Percentiles rank a stretch among this genome's conserved stretches.
Evolutionary conservation across 2,797 vertebrate genomes (phyloP).

Genomic region (Champsocephalus gunnari): DNA sequence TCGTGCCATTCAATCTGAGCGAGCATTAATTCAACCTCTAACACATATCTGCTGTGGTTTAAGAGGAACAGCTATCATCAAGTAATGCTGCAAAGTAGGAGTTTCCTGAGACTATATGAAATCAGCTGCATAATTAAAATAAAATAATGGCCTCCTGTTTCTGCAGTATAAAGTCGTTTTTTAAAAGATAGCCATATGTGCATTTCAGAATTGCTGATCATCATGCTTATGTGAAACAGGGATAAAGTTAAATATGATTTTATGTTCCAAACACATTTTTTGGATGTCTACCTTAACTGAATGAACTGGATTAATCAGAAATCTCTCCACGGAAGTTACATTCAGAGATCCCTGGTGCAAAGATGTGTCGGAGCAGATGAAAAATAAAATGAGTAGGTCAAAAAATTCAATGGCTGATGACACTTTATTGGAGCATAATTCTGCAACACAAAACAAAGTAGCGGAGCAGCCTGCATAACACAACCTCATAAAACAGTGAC

Average conservation of each 20-base stretch:
- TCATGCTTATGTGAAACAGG: background rate
- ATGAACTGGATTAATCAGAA: background rate
- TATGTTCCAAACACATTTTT: background rate
- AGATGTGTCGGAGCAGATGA: slow-evolving; percentile 17
- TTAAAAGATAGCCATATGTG: background rate
- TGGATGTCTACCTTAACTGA: background rate
- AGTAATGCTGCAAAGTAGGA: background rate
- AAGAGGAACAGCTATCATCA: slow-evolving; percentile 8
- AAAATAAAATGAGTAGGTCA: slow-evolving; percentile 10
- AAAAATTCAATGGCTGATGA: slow-evolving; percentile 10
- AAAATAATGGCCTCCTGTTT: background rate
- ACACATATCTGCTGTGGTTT: background rate
- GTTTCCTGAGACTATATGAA: background rate
- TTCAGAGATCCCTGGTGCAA: background rate
- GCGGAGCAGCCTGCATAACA: background rate
- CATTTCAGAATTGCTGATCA: background rate
- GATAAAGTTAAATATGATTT: background rate
- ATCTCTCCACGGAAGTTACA: too few relatives aligned
- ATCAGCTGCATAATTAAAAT: background rate
- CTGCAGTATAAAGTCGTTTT: background rate
- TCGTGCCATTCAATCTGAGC: background rate
- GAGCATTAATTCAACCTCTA: background rate
- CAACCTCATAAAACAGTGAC: background rate
- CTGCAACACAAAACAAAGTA: slow-evolving; percentile 20
- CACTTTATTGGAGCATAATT: slow-evolving; percentile 8